Evolutionary conservation across 2,113 vertebrate species (phyloP), one percentile per base, ranked within the genome.

Genomic region (Nicator chloris): DNA sequence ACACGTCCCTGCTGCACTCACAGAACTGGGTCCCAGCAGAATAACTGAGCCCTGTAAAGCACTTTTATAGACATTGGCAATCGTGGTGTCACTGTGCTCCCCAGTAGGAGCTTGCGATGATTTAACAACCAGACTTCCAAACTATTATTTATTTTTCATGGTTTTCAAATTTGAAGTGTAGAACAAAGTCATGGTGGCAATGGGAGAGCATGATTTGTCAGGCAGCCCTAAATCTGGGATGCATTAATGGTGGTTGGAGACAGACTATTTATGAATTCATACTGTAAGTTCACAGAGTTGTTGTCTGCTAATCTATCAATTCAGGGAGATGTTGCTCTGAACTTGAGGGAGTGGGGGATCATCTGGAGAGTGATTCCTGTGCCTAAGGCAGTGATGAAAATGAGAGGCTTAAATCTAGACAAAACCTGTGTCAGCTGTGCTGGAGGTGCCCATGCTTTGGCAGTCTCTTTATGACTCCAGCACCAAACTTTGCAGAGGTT

Each of bases 181-280:
- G 83, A 86, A 86, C 50, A 92, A 95, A 91, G 77, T 86, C 56
- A 84, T 49, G 83, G 76, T 86, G 88, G 80, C 83, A 78, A 23
- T 26, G 33, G 88, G 64, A 78, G 82, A 93, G 59, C 51, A 49
- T 10, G 54, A 57, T 78, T 50, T 84, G 91, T 81, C 76, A 88
- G 76, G 83, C 66, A 93, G 86, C 82, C 72, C 77, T 96, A 88
- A 93, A 86, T 91, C 86, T 88, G 86, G 68, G 59, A 63, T 71
- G 44, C 53, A 60, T 93, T 84, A 94, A 66, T 6, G 2, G 50
- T 59, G 30, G 51, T 42, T 88, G 76, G 56, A 92, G 92, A 71
- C 64, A 83, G 61, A 35, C 59, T 92, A 66, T 59, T 95, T 71
- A 75, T 75, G 83, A 77, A 88, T 82, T 83, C 79, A 51, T 39